These are phyloP conservation scores for Leucophora obtusa DNA, from an alignment of 2,888 invertebrate species.

Conservation along the genomic window DNA sequence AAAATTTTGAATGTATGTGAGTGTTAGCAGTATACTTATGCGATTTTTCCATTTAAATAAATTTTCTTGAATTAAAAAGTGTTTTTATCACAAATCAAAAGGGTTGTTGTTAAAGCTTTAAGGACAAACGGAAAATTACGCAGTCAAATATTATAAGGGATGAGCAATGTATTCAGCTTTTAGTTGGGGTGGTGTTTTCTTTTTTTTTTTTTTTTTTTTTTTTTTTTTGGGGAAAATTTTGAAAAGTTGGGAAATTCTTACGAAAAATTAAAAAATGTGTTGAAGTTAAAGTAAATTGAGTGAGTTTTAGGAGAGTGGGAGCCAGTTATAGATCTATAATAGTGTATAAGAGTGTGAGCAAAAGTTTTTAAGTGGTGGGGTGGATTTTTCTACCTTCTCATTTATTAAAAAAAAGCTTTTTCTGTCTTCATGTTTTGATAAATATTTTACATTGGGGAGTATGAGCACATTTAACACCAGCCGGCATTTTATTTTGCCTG, in stretches of 20 bases:
- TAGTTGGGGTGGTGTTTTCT: constrained; percentile 22
- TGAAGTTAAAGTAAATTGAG: constrained; percentile 7
- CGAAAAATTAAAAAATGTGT: constrained; percentile 5
- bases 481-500: constrained; percentile 63
- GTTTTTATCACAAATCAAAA: constrained; percentile 9
- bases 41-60: constrained; percentile 12
- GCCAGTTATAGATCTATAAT: not conserved
- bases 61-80: not conserved
- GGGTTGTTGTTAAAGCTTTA: constrained; percentile 38
- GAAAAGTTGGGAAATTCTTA: constrained; percentile 17
- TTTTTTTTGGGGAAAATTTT: constrained; percentile 10
- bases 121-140: constrained; percentile 29
- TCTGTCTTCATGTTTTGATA: constrained; percentile 11
- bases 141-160: constrained; percentile 40
- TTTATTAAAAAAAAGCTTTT: not conserved
- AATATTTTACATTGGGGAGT: not conserved
- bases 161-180: constrained; percentile 3
- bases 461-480: constrained; percentile 12
- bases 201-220: too few relatives aligned
- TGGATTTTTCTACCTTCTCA: not conserved
- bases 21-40: not conserved
- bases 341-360: not conserved
- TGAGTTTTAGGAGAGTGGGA: not conserved
- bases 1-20: not conserved
- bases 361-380: not conserved